These are phyloP conservation scores for Eupithecia exiguata DNA, from an alignment of 2,888 invertebrate species.

Conservation along the genomic window DNA sequence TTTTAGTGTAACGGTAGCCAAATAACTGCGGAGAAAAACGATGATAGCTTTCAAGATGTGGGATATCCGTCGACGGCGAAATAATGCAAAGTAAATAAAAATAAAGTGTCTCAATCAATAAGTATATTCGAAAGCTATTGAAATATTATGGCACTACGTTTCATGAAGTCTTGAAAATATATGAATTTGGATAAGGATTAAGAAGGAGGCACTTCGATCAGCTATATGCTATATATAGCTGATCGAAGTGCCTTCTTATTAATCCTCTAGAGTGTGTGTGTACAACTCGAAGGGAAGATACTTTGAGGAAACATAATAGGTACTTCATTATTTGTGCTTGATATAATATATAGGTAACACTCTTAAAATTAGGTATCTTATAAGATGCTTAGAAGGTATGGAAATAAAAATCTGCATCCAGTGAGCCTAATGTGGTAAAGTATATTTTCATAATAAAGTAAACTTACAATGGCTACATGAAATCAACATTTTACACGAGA, in stretches of 20 bases:
- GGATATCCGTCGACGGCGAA: background rate
- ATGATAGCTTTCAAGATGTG: background rate
- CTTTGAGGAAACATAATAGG: background rate
- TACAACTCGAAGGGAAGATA: background rate
- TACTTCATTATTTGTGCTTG: background rate
- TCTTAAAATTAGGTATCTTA: conserved; percentile 9
- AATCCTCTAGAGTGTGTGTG: too few relatives aligned
- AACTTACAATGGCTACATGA: conserved; percentile 45
- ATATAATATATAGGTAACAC: background rate
- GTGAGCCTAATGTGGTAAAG: conserved; percentile 38
- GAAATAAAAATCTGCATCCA: conserved; percentile 38
- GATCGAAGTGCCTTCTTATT: too few relatives aligned
- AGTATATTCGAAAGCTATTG: background rate
- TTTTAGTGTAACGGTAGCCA: background rate
- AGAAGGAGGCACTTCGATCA: background rate
- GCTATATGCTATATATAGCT: too few relatives aligned
- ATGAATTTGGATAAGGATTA: background rate
- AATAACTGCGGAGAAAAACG: background rate
- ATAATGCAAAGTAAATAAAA: background rate
- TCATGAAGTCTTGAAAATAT: background rate
- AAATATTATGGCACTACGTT: background rate
- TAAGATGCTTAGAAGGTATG: conserved; percentile 16
- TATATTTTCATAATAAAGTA: conserved; percentile 33
- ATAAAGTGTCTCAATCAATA: background rate
- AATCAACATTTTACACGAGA: conserved; percentile 51